Percentiles rank a stretch among this genome's conserved stretches.
Evolutionary conservation across 2,113 vertebrate genomes (phyloP).

Genomic region (Varanus komodoensis): DNA sequence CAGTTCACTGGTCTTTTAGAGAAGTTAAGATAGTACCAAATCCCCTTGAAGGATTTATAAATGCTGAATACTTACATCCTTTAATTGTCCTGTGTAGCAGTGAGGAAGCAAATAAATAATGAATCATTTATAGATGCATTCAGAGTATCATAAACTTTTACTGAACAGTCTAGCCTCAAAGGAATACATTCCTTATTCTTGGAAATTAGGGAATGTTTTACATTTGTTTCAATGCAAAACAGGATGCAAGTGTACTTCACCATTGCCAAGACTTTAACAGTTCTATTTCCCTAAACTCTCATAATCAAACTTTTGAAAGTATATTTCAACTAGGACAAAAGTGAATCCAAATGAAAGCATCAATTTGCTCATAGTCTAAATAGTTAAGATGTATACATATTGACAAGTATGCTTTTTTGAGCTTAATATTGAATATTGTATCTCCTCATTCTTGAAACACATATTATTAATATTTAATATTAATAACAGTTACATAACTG

Average conservation of each 20-base stretch:
- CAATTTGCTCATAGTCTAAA: constrained; percentile 29
- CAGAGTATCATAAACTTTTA: constrained; percentile 63
- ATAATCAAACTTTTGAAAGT: constrained; percentile 62
- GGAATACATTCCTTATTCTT: constrained; percentile 68
- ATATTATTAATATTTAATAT: neutral
- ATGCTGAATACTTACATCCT: constrained; percentile 28
- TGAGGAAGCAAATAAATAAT: constrained; percentile 53
- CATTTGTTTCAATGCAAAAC: constrained; percentile 61
- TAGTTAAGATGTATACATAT: neutral
- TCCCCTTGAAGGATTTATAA: neutral
- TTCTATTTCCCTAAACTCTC: constrained; percentile 63
- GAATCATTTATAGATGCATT: constrained; percentile 63
- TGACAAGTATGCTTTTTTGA: neutral
- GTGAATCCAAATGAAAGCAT: constrained; percentile 37
- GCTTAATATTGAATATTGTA: constrained; percentile 2
- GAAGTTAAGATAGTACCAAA: neutral
- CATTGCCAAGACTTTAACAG: constrained; percentile 62
- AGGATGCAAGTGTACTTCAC: constrained; percentile 50
- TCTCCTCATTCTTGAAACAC: neutral
- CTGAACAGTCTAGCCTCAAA: constrained; percentile 50
- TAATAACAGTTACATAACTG: constrained; percentile 1
- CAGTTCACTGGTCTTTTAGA: neutral
- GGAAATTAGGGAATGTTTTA: constrained; percentile 67
- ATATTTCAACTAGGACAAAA: constrained; percentile 23
- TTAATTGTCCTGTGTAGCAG: constrained; percentile 33